Percentiles rank a stretch among this genome's conserved stretches.
Conservation (phyloP, 2,888 invertebrate genomes). For the Amitus sp. region DNA sequence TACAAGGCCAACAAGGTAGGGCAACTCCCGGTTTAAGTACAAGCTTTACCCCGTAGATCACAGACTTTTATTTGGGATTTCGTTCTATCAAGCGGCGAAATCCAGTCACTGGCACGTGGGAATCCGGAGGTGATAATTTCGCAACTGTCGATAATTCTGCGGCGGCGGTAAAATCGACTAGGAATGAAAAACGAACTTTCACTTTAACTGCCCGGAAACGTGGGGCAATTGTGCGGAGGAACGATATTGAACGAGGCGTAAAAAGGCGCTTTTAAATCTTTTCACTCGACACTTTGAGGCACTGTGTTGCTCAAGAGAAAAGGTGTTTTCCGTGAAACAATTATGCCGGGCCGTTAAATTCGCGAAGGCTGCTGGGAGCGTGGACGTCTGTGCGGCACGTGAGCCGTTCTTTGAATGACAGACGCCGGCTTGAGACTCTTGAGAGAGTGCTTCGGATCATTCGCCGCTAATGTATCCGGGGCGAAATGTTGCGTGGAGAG, state of each 20-base stretch:
- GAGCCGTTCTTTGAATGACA: conserved; percentile 12
- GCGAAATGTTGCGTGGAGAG: not conserved
- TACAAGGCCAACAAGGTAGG: conserved; percentile 17
- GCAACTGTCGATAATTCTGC: not conserved
- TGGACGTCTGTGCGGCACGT: conserved; percentile 10
- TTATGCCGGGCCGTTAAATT: not conserved
- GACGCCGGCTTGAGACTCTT: conserved; percentile 8
- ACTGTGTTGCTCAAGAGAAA: not conserved
- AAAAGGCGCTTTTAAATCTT: not conserved
- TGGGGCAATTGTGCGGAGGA: not conserved
- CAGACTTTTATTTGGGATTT: too few species aligned
- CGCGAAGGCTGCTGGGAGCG: conserved; percentile 1
- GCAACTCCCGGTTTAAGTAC: conserved; percentile 21
- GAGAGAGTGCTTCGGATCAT: conserved; percentile 15
- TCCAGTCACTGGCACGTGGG: too few species aligned
- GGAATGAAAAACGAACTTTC: not conserved
- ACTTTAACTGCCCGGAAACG: not conserved
- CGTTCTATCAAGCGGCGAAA: too few species aligned
- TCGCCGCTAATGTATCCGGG: conserved; percentile 14
- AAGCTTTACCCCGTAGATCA: too few species aligned
- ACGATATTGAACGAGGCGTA: not conserved
- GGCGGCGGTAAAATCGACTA: not conserved
- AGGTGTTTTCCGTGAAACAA: not conserved
- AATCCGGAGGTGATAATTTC: too few species aligned
- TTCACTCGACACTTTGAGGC: not conserved